A percentile compares a stretch with the other conserved stretches of the same genome.
phyloP scores from a whole-genome alignment of 2,888 invertebrate genomes.

The Hirtodrosophila cameraria region DNA sequence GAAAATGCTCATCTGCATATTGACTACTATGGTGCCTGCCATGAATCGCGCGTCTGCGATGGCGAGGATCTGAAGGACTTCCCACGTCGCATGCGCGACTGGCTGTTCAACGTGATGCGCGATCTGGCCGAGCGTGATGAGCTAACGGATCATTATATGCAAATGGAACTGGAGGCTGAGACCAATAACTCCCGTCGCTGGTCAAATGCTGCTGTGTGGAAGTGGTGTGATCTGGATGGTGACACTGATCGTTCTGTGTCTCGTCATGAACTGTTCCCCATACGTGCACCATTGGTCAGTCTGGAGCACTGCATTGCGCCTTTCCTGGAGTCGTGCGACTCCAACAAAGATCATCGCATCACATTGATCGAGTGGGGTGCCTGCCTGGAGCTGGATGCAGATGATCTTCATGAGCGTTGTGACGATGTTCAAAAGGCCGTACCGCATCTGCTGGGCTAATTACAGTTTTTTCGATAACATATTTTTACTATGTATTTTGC shows the following conservation, averaged over 20 bases:
- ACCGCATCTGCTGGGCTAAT: constrained; percentile 80
- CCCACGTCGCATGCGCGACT: constrained; percentile 98
- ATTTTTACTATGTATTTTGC: constrained; percentile 40
- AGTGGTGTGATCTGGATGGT: constrained; percentile 98
- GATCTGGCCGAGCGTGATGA: constrained; percentile 95
- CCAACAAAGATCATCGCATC: constrained; percentile 94
- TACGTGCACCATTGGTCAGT: constrained; percentile 96
- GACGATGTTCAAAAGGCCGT: constrained; percentile 88
- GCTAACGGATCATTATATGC: constrained; percentile 91
- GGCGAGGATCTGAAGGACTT: constrained; percentile 96
- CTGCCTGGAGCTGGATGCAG: constrained; percentile 93
- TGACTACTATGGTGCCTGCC: constrained; percentile 96
- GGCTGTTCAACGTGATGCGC: constrained; percentile 99
- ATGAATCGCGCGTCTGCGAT: constrained; percentile 89
- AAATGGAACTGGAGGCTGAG: constrained; percentile 95
- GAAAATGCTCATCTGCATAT: constrained; percentile 94
- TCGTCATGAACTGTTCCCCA: constrained; percentile 97
- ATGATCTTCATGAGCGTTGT: constrained; percentile 91
- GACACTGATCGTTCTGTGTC: constrained; percentile 96
- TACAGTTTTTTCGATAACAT: constrained; percentile 5
- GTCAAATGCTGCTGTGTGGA: constrained; percentile 98
- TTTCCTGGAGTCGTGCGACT: constrained; percentile 96
- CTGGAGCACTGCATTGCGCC: constrained; percentile 99
- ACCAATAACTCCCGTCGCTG: constrained; percentile 92
- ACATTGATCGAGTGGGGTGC: constrained; percentile 96